Evolutionary conservation across 2,797 vertebrate genomes (phyloP), one percentile per base, ranked within the genome.

Genomic region (Manis crassicaudata): DNA sequence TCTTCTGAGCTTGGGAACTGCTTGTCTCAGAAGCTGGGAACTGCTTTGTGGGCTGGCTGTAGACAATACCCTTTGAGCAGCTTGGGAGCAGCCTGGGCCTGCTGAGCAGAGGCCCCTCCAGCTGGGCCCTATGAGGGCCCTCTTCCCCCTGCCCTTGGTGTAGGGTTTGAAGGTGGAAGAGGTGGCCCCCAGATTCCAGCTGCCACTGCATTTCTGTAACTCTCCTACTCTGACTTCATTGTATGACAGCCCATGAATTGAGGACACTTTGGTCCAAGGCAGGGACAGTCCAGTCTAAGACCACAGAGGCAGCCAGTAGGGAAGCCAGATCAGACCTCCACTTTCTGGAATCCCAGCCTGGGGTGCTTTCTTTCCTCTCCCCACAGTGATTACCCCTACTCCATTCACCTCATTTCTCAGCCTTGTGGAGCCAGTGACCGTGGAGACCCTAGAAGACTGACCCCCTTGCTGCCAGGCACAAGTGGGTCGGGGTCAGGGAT

Each of bases 211-310:
- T 65, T 60, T 29, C 20, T 12, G 18, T 32, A 6, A 23, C 72
- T 58, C 60, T 68, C 68, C 60, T 27, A 11, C 25, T 32, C 29
- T 13, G 13, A 7, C 14, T 27, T 72, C n/a, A 5, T 52, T 50
- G 81, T 72, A 7, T 0, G 9, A 54, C 10, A 35, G 21, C 27
- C n/a, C 1, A 0, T 18, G 85, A 43, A 56, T 27, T 11, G 68
- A 54, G 63, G 35, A 77, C 17, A 40, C 8, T 7, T 56, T 40
- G 18, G 13, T 13, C 12, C 4, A 4, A 75, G 35, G 18, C 29
- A 12, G 17, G 79, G 35, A 16, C 8, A n/a, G 82, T 58, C 2
- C 0, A 7, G 43, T 70, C 58, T 4, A 16, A 56, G n/a, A 32
- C 18, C 56, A 18, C 50, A 86, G 68, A 75, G 43, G n/a, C 25